phyloP scores from a whole-genome alignment of 2,888 invertebrate species.

The Tanytarsus gracilentus region DNA sequence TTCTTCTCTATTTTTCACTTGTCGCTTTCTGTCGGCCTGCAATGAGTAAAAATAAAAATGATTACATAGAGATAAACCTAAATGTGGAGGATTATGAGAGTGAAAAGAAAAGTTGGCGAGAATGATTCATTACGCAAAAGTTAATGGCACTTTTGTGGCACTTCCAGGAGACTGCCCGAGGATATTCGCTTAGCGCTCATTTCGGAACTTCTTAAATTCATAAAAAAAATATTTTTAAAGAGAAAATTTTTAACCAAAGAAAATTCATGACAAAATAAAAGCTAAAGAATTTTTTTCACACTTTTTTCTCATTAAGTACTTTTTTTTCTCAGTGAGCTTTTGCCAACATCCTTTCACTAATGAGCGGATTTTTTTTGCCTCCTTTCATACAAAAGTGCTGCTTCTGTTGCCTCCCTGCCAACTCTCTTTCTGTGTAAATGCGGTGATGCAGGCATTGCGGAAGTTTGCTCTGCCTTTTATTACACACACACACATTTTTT shows the following conservation, averaged over 20 bases:
- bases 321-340: neutral
- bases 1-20: neutral
- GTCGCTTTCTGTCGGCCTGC: constrained; percentile 13
- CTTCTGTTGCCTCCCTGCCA: too few species aligned
- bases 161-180: too few species aligned
- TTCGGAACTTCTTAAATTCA: too few species aligned
- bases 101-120: neutral
- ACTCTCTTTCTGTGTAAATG: neutral
- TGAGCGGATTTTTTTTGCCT: constrained; percentile 9
- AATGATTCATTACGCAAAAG: constrained; percentile 4
- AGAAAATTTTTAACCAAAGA: neutral
- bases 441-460: neutral
- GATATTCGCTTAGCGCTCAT: too few species aligned
- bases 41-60: constrained; percentile 4
- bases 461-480: neutral
- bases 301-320: constrained; percentile 11
- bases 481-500: neutral
- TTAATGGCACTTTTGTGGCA: constrained; percentile 11
- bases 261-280: neutral
- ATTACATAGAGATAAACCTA: constrained; percentile 12
- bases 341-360: constrained; percentile 1
- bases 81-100: constrained; percentile 10
- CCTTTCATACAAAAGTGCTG: too few species aligned
- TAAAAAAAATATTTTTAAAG: neutral
- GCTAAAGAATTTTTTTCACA: neutral